Evolutionary conservation across 1,140 invertebrate genomes (phyloP), one percentile per base, ranked within the genome.

Genomic region (Drosophila arawakana): DNA sequence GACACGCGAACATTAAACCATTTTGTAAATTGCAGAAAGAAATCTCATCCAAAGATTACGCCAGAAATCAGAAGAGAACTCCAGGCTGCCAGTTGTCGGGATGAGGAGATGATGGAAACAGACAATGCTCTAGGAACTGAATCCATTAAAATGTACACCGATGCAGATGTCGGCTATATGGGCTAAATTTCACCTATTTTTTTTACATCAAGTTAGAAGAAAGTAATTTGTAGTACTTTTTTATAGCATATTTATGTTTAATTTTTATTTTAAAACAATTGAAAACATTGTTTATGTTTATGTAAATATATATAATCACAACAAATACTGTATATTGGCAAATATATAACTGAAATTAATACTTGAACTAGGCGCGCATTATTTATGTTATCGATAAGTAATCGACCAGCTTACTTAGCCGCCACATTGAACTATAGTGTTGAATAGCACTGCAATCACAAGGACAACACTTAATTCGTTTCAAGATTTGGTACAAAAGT

Each of bases 21-120:
- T 18, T 30, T 47, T 1, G 0, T 10, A 13, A 43, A 59, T 83
- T 80, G 55, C 78, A 93, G 93, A 44, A 95, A 95, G 90, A 97
- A 99, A 84, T 93, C 91, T 6, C 98, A 99, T 94, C 94, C 95
- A 39, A 94, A 95, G 57, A 96, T 99, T 8, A 97, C 97, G 21
- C 92, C 95, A 2, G 97, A 98, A 93, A 96, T 99, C 68, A 93
- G 97, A 50, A 93, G 97, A 80, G 97, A 98, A 93, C 92, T 98
- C 6, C 95, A 96, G 78, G 94, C 96, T 85, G 96, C 97, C 0
- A 95, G 95, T 86, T 97, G 97, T 82, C 94, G 97, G 82, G 97
- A 98, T 93, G 81, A 94, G 55, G 96, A 97, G 94, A 92, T 93
- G 90, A 92, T 91, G 81, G 91, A 92, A 67, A 81, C 78, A n/a